phyloP scores from a whole-genome alignment of 2,113 vertebrate genomes.

The Caloenas nicobarica region DNA sequence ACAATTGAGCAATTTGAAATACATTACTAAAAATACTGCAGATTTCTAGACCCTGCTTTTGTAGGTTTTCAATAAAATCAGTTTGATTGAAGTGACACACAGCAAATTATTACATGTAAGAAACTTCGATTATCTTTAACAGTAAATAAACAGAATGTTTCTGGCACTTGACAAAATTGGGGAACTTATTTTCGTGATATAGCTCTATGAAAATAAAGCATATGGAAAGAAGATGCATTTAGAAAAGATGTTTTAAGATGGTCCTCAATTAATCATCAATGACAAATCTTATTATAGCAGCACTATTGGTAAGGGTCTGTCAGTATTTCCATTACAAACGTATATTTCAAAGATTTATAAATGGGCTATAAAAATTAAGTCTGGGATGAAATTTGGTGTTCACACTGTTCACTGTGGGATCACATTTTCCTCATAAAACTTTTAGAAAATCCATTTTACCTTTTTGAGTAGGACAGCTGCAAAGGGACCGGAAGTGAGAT shows the following conservation, averaged over 20 bases:
- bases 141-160: constrained; percentile 67
- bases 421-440: neutral
- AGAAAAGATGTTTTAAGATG: constrained; percentile 49
- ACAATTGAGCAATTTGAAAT: constrained; percentile 52
- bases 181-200: constrained; percentile 41
- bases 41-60: constrained; percentile 22
- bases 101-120: constrained; percentile 68
- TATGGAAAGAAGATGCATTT: constrained; percentile 53
- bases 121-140: constrained; percentile 62
- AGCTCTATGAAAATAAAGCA: constrained; percentile 40
- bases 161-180: constrained; percentile 52
- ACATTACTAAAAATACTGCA: constrained; percentile 5
- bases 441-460: neutral
- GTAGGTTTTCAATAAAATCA: constrained; percentile 49
- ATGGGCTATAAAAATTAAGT: constrained; percentile 24
- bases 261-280: constrained; percentile 55
- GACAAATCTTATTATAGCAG: constrained; percentile 50
- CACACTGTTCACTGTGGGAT: neutral
- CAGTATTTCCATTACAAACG: constrained; percentile 49
- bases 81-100: constrained; percentile 63
- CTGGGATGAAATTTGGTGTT: neutral
- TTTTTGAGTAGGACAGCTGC: neutral
- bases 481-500: neutral
- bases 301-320: neutral
- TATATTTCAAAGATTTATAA: constrained; percentile 41